Base-by-base conservation (phyloP, 2,888 invertebrate species). In the Phyllotreta cruciferae region DNA sequence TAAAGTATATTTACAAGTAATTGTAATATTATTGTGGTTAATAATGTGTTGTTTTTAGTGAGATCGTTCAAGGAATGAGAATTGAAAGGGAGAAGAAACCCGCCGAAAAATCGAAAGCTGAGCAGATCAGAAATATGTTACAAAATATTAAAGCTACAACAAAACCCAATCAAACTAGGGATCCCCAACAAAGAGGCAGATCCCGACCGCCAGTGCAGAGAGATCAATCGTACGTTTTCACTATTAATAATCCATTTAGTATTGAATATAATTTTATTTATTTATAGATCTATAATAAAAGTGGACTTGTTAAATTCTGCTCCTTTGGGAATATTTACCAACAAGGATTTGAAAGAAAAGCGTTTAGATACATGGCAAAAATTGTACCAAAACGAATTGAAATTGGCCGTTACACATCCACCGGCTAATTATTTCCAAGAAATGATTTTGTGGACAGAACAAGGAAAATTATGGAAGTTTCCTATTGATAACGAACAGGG, bases 401-500 rank as follows among this genome's bases (percentile, higher is more conserved):
- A 87, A 65, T 72, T 90, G 57, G 82, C 87, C 0, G 83, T 88
- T 0, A 85, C 88, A 0, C 90, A 90, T 78, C 90, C 93, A 0
- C 94, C 96, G 0, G 79, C 85, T 6, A 98, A 98, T 83, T 90
- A 91, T 75, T 97, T 94, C 80, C 92, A 98, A 80, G 94, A 98
- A 82, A 90, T 96, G 89, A 91, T 93, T 50, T 78, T 88, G 56
- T 97, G 96, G 97, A 98, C 98, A 0, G 89, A 95, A 60, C 89
- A 95, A 79, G 96, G 95, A 44, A 97, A 96, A 82, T 80, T 98
- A 9, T 99, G 98, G 98, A 88, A 90, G 70, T 99, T 97, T 79
- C 99, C 99, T 1, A 95, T 99, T 66, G 87, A 99, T 80, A 99
- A 99, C 83, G 98, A 99, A 82, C 92, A 94, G 85, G 97, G 94